phyloP scores from a whole-genome alignment of 2,797 vertebrate genomes.

The Coluber constrictor region DNA sequence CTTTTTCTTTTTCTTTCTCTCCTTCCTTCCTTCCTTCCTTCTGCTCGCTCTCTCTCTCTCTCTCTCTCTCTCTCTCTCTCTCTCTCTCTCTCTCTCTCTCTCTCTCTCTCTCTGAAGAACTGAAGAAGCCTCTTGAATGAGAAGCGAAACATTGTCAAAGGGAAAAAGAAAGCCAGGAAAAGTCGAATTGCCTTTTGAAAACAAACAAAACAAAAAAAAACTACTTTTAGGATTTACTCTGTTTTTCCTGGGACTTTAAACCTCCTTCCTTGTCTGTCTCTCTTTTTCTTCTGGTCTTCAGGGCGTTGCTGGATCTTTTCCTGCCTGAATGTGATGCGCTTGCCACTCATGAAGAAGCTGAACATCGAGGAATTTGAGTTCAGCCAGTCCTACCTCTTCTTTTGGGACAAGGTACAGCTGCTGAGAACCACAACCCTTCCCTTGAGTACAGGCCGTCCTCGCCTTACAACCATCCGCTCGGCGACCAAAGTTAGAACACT shows the following conservation, averaged over 20 bases:
- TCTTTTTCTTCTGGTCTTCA: slow-evolving; percentile 43
- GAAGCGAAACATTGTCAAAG: neutral
- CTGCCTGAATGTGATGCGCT: slow-evolving; percentile 95
- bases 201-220: no score
- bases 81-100: no score
- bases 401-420: slow-evolving; percentile 92
- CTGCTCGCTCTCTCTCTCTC: no score
- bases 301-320: slow-evolving; percentile 99
- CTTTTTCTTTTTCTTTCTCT: no score
- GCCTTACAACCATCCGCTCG: no score
- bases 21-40: no score
- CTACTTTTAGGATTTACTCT: no score
- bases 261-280: no score
- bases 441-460: no score
- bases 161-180: neutral
- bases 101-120: neutral
- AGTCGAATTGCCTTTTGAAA: neutral
- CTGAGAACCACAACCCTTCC: neutral
- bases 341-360: slow-evolving; percentile 97
- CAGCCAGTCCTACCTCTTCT: slow-evolving; percentile 96
- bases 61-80: no score
- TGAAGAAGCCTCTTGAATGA: neutral
- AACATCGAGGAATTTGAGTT: slow-evolving; percentile 99
- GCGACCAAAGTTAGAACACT: no score
- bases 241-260: neutral